Conservation (phyloP, 2,888 invertebrate genomes). For the Ochropleura plecta region DNA sequence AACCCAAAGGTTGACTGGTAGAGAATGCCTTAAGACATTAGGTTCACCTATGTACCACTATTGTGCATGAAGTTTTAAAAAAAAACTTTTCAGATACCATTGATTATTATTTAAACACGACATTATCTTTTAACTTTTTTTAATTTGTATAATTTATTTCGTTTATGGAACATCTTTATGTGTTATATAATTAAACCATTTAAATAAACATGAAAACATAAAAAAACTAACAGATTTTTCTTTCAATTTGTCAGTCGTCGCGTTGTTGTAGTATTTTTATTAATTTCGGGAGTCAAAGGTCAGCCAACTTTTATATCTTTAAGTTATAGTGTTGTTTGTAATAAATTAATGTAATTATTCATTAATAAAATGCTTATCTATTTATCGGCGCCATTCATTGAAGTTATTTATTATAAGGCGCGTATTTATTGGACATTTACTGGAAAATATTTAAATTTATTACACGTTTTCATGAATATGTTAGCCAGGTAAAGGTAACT, state of each 20-base stretch:
- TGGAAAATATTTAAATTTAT: slow-evolving; percentile 6
- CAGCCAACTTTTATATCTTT: slow-evolving; percentile 20
- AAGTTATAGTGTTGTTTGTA: slow-evolving; percentile 27
- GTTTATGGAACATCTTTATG: slow-evolving; percentile 6
- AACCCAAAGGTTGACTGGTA: too few species aligned
- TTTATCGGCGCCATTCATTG: slow-evolving; percentile 8
- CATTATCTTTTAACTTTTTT: too few species aligned
- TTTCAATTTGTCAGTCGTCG: neutral
- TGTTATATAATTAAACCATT: slow-evolving; percentile 1
- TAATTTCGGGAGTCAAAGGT: slow-evolving; percentile 27
- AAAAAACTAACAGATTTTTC: neutral
- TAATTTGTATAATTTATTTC: slow-evolving; percentile 6
- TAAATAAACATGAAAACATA: slow-evolving; percentile 19
- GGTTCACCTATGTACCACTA: too few species aligned
- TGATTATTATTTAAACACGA: too few species aligned
- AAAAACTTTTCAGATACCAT: too few species aligned
- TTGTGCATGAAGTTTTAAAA: too few species aligned
- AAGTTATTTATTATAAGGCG: neutral
- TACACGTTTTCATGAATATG: neutral
- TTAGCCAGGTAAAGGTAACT: neutral
- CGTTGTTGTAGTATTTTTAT: slow-evolving; percentile 15
- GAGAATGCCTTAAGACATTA: too few species aligned
- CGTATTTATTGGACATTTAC: neutral
- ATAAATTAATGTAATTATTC: slow-evolving; percentile 24
- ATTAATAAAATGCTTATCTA: slow-evolving; percentile 14